Conservation (phyloP, 2,888 invertebrate species). For the Dryocosmus kuriphilus region DNA sequence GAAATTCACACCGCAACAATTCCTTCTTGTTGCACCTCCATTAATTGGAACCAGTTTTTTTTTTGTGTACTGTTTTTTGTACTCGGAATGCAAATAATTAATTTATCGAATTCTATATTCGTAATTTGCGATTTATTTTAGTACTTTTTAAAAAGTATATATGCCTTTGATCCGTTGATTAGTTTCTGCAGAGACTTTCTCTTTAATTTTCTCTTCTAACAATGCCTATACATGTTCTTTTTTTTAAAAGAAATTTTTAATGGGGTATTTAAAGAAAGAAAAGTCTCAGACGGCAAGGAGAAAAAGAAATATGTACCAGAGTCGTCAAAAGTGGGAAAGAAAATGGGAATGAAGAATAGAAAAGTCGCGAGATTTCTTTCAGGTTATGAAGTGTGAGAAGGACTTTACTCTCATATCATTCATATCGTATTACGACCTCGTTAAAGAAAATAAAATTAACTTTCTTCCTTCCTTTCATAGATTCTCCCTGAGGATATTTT, state of each 20-base stretch:
- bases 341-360: slow-evolving; percentile 19
- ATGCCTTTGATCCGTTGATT: background rate
- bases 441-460: slow-evolving; percentile 34
- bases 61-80: too few relatives aligned
- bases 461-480: background rate
- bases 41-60: too few relatives aligned
- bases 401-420: background rate
- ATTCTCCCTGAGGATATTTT: background rate
- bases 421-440: slow-evolving; percentile 26
- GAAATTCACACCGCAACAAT: too few relatives aligned
- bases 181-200: background rate
- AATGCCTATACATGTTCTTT: background rate
- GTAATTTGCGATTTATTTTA: too few relatives aligned
- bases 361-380: slow-evolving; percentile 20
- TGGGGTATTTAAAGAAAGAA: background rate
- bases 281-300: background rate
- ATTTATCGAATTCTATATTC: too few relatives aligned
- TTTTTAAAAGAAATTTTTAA: background rate
- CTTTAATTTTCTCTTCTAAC: background rate
- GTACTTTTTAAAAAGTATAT: too few relatives aligned
- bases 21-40: too few relatives aligned
- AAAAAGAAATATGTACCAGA: background rate
- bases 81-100: too few relatives aligned
- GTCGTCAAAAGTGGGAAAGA: slow-evolving; percentile 6
- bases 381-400: slow-evolving; percentile 18